These are phyloP conservation scores for Chloroceryle inda DNA, from an alignment of 2,797 vertebrate species.

Conservation along the genomic window DNA sequence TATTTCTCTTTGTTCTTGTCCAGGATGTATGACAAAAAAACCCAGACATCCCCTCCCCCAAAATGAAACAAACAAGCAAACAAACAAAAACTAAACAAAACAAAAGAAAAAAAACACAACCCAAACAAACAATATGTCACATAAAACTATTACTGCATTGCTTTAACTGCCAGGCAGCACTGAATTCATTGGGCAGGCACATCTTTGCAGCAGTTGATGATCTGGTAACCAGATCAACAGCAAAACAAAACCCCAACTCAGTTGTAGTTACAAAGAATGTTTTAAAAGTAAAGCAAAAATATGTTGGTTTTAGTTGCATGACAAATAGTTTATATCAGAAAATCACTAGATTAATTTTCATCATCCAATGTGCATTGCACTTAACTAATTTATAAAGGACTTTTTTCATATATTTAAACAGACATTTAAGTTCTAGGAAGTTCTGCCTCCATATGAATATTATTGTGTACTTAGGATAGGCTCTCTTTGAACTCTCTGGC, in stretches of 20 bases:
- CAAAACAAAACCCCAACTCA: not conserved
- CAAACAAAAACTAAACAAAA: too few species aligned
- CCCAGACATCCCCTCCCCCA: too few species aligned
- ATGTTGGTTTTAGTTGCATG: not conserved
- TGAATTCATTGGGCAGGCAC: fast-evolving
- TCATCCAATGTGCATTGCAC: not conserved
- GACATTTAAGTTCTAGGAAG: not conserved
- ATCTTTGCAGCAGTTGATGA: not conserved
- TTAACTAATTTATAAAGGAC: not conserved
- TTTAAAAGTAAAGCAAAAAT: not conserved
- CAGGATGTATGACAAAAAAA: not conserved
- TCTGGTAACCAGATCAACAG: not conserved
- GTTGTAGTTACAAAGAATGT: not conserved
- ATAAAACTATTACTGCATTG: not conserved
- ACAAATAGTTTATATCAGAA: not conserved
- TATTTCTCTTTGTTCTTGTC: not conserved
- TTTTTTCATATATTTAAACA: not conserved
- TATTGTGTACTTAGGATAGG: not conserved
- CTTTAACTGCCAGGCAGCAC: not conserved
- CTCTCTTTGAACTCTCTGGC: not conserved
- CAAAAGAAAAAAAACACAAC: too few species aligned
- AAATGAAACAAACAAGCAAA: too few species aligned
- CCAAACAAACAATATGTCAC: too few species aligned
- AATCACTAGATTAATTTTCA: not conserved
- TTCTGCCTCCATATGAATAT: not conserved